Percentiles rank a stretch among this genome's conserved stretches.
Conservation (phyloP, 2,888 invertebrate species). For the Drosophila anomalata region DNA sequence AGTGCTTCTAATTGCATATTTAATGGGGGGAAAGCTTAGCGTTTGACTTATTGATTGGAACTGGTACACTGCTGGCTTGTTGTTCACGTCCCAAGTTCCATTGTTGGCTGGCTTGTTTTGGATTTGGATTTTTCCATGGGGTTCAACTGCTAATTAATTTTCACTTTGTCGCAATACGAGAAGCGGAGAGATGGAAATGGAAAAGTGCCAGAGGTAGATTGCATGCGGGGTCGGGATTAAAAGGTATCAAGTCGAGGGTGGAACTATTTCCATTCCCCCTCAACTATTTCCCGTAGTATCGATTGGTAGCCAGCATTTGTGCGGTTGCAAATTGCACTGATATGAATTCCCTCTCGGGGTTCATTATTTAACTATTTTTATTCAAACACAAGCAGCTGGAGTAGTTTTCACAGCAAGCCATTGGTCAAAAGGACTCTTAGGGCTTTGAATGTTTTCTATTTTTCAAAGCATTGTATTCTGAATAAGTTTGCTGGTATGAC, state of each 20-base stretch:
- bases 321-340: constrained; percentile 15
- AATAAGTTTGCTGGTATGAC: not conserved
- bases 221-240: constrained; percentile 11
- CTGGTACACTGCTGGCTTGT: constrained; percentile 1
- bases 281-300: not conserved
- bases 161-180: constrained; percentile 24
- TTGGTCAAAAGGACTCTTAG: not conserved
- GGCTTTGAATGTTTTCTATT: constrained; percentile 15
- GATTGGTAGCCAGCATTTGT: constrained; percentile 14
- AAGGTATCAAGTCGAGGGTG: constrained; percentile 12
- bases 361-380: constrained; percentile 28
- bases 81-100: not conserved
- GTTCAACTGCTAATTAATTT: constrained; percentile 53
- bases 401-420: constrained; percentile 5
- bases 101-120: constrained; percentile 8
- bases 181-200: constrained; percentile 2
- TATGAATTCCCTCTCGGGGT: constrained; percentile 10
- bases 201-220: constrained; percentile 22
- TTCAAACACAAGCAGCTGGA: not conserved
- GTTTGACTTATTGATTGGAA: constrained; percentile 56
- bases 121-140: constrained; percentile 28
- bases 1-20: constrained; percentile 47
- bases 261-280: not conserved
- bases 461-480: not conserved
- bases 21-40: constrained; percentile 34